Base-by-base conservation (phyloP, 1,140 invertebrate species). In the Neodiprion virginianus region DNA sequence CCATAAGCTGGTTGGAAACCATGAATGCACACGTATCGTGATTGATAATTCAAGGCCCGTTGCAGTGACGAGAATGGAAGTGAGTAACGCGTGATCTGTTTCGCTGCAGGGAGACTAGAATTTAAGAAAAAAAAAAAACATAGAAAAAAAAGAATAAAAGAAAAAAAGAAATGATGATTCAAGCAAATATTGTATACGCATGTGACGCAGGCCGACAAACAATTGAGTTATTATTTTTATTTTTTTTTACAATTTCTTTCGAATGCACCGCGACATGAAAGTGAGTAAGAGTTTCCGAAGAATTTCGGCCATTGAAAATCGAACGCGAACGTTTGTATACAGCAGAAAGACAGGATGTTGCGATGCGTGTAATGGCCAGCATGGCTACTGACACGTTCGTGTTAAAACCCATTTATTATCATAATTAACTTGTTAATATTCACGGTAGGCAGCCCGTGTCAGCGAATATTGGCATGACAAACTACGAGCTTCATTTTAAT, bases 71-170 rank as follows among this genome's bases (percentile, higher is more conserved):
- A 65, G 12, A 72, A 66, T 17, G 40, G 40, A 53, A 50, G 23
- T 21, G 10, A 61, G 12, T 72, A 17, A 61, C 47, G 47, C 48
- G 67, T 47, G 14, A 72, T 47, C 14, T n/a, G 53, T 65, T 69
- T 68, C 53, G 69, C 67, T 23, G 40, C 28, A 61, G 4, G 23
- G 28, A 23, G 28, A 72, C 28, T 12, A 66, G 65, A 72, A 66
- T 72, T 14, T 72, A 14, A 66, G 40, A 14, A 71, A 47, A 50
- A 71, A 50, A 71, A 47, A 61, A 61, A 0, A 70, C 1, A 49
- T 28, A 71, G 21, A 21, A 72, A 40, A 75, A 17, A 71, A 79
- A 73, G 73, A 7, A 70, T 1, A 49, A 71, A 71, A 23, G 28
- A 72, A 40, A 75, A 17, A 71, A 79, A 73, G 73, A 75, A 70